Conservation (phyloP, 2,888 invertebrate genomes). For the Bombylius discolor region DNA sequence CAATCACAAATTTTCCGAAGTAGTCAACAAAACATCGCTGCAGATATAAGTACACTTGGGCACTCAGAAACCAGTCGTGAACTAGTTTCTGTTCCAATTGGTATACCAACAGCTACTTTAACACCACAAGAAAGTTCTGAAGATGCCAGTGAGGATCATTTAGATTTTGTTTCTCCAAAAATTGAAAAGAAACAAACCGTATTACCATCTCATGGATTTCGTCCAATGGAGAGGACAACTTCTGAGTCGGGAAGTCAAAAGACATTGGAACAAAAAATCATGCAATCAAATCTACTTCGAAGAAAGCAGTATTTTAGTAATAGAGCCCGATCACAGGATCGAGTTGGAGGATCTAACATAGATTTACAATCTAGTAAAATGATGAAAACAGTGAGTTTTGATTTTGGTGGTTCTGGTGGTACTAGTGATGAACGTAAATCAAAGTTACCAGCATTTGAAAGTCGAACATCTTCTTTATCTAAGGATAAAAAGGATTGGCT, state of each 20-base stretch:
- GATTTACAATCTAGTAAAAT: slow-evolving; percentile 28
- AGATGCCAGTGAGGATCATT: background rate
- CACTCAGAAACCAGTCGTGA: background rate
- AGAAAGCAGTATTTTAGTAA: slow-evolving; percentile 22
- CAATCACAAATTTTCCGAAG: background rate
- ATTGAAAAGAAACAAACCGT: background rate
- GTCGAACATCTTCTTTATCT: slow-evolving; percentile 22
- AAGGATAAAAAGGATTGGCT: slow-evolving; percentile 26
- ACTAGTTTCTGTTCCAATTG: slow-evolving; percentile 6
- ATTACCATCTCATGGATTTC: background rate
- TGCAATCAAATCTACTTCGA: slow-evolving; percentile 19
- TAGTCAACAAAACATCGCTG: background rate
- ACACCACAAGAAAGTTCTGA: background rate
- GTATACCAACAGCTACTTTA: background rate
- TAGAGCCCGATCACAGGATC: slow-evolving; percentile 34
- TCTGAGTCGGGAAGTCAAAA: slow-evolving; percentile 11
- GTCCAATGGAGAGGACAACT: background rate
- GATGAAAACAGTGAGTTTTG: slow-evolving; percentile 37
- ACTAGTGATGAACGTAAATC: slow-evolving; percentile 25
- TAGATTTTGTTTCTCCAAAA: background rate
- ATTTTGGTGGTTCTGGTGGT: slow-evolving; percentile 23
- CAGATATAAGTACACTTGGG: background rate
- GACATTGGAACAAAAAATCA: slow-evolving; percentile 26
- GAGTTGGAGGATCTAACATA: slow-evolving; percentile 24
- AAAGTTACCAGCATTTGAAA: slow-evolving; percentile 27